Evolutionary conservation across 37 sponge, comb jelly and placozoan genomes (phyloP), one percentile per base, ranked within the genome.

Genomic region (Oopsacas minuta): DNA sequence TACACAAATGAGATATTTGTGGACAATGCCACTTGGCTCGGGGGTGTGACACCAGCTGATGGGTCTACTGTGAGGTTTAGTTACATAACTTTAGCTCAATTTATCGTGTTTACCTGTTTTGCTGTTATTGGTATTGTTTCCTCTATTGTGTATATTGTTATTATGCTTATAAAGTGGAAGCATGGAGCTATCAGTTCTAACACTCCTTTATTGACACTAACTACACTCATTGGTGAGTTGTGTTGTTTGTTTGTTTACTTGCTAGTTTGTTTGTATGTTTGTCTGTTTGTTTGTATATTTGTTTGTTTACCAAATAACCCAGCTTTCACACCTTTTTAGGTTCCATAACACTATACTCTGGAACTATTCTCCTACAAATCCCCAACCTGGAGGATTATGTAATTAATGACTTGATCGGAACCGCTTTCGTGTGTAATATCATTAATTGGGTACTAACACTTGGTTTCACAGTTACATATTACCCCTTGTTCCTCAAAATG

Each of bases 401-500:
- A 61, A 10, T 34, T 32, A 3, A 10, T 5, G 28, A 12, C 22
- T 10, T 25, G 30, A n/a, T 61, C 3, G 75, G 17, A 32, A 32
- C 28, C 22, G 30, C 22, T 61, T 32, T 61, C 7, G 28, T 34
- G 22, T 61, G 75, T 12, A 61, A 12, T n/a, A 3, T 61, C 7
- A 61, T 61, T 3, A 61, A 61, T 12, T 61, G 75, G 75, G 22
- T 61, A 20, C 30, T 61, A n/a, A 61, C 75, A 20, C 22, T 61
- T 61, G 75, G 75, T 25, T 61, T 61, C 22, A 61, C 75, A 20
- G 28, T 61, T 20, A 25, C 75, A 10, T 61, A 32, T n/a, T 61
- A 61, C 28, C 75, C 75, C 7, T 34, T 61, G 7, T 61, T 61
- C 75, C 75, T 61, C 22, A 61, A 61, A 61, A 61, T 61, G 75